Base-by-base conservation (phyloP, 1,140 invertebrate species). In the Platyscapa corneri region DNA sequence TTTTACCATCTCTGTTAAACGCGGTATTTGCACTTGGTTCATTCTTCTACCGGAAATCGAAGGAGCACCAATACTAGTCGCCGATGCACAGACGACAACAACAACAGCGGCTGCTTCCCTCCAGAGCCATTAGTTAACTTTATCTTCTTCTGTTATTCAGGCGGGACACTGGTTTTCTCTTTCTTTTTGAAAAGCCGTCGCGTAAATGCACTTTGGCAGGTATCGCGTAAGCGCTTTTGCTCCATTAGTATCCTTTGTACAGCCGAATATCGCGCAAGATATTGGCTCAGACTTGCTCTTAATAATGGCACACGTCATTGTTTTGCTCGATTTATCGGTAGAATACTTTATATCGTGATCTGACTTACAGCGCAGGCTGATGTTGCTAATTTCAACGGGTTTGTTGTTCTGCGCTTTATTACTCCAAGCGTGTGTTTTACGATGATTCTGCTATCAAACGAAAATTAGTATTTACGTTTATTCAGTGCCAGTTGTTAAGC, bases 11-110 rank as follows among this genome's bases (percentile, higher is more conserved):
- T 14, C 65, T 75, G 64, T 79, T 80, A 80, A 85, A 85, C 27
- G 46, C 77, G 65, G 64, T 75, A 85, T n/a, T n/a, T n/a, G n/a
- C n/a, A n/a, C n/a, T n/a, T n/a, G n/a, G 83, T 3, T 53, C n/a
- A 42, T 30, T 30, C 72, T 42, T 75, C 32, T 23, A 27, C 20
- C 83, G 64, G 76, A 84, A 84, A 84, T 84, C 83, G 83, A 85
- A 80, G 34, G 67, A 70, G 65, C 23, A 49, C 83, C 76, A 84
- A 79, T 78, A 79, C 79, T 84, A 78, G 76, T n/a, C 1, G 18
- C 37, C 14, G 32, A 0, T 34, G 30, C 16, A 67, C 16, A 16
- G 30, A 34, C 64, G 32, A 34, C 30, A 60, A 27, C 56, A 27
- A 5, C 23, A 27, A 23, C 18, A 53, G 18, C 12, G 18, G 18